These are phyloP conservation scores for Turnix velox DNA, from an alignment of 2,113 vertebrate species.

Conservation along the genomic window DNA sequence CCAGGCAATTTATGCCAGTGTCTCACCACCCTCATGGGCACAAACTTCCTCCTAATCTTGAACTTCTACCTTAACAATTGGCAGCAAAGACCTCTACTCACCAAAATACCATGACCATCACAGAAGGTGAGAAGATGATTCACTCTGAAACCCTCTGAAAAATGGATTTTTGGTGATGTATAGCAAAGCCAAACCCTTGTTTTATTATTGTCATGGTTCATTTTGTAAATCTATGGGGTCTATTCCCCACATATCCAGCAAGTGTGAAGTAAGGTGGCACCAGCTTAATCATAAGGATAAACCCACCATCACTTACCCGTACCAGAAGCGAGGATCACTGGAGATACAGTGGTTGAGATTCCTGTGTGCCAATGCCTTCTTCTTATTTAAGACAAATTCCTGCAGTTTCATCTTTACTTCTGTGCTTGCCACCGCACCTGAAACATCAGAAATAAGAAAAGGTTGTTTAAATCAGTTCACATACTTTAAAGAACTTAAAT, in stretches of 20 bases:
- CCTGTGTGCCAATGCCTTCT: slow-evolving; percentile 94
- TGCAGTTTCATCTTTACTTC: slow-evolving; percentile 98
- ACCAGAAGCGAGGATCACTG: slow-evolving; percentile 93
- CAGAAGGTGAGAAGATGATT: accelerated
- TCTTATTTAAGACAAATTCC: slow-evolving; percentile 97
- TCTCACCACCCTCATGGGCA: no score
- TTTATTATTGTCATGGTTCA: background rate
- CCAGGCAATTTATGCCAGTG: no score
- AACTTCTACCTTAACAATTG: background rate
- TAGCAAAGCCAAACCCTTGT: background rate
- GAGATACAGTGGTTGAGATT: slow-evolving; percentile 95
- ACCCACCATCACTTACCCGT: slow-evolving; percentile 83
- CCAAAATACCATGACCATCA: background rate
- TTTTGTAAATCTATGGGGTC: background rate
- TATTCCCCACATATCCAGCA: background rate
- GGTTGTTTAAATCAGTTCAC: background rate
- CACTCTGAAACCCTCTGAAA: background rate
- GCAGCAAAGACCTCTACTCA: background rate
- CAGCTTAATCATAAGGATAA: background rate
- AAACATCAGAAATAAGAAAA: background rate
- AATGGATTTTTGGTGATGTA: accelerated
- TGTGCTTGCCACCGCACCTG: slow-evolving; percentile 96
- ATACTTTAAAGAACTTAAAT: background rate
- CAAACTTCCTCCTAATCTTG: no score
- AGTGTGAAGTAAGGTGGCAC: background rate